Evolutionary conservation across 2,888 invertebrate genomes (phyloP).

Genomic region (Sepiola atlantica): DNA sequence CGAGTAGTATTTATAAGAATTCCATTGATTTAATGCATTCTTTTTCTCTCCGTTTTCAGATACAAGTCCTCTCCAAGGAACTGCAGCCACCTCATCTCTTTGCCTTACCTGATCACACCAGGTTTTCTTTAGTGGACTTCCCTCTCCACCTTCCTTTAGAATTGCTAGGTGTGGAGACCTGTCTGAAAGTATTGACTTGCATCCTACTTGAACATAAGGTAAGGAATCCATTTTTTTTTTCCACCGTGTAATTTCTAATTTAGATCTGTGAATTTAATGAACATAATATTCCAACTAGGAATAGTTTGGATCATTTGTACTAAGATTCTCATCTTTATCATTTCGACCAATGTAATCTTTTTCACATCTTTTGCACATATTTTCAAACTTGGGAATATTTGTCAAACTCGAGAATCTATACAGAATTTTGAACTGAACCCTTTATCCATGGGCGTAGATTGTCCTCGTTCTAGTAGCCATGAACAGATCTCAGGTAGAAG

Average conservation of each 20-base stretch:
- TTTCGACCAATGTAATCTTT: too few species aligned
- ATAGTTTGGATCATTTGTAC: too few species aligned
- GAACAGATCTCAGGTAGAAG: too few species aligned
- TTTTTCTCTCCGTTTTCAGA: constrained; percentile 70
- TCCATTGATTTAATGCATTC: background rate
- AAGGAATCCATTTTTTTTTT: constrained; percentile 40
- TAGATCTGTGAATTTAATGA: background rate
- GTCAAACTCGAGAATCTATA: too few species aligned
- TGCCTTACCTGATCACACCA: constrained; percentile 87
- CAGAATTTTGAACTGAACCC: too few species aligned
- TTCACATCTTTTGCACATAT: too few species aligned
- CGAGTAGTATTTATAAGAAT: background rate
- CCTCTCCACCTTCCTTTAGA: constrained; percentile 98
- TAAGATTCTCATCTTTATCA: too few species aligned
- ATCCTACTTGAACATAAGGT: constrained; percentile 98
- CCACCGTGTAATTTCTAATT: background rate
- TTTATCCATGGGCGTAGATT: too few species aligned
- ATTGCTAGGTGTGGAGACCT: constrained; percentile 96
- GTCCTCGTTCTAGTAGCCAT: too few species aligned
- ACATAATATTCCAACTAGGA: too few species aligned
- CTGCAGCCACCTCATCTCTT: constrained; percentile 89
- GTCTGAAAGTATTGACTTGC: constrained; percentile 94
- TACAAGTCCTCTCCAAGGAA: constrained; percentile 88
- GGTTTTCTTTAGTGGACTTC: constrained; percentile 97
- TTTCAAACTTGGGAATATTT: too few species aligned